A percentile compares a stretch with the other conserved stretches of the same genome.
These are phyloP conservation scores for Julus scandinavius DNA, from an alignment of 2,888 invertebrate genomes.

Conservation along the genomic window DNA sequence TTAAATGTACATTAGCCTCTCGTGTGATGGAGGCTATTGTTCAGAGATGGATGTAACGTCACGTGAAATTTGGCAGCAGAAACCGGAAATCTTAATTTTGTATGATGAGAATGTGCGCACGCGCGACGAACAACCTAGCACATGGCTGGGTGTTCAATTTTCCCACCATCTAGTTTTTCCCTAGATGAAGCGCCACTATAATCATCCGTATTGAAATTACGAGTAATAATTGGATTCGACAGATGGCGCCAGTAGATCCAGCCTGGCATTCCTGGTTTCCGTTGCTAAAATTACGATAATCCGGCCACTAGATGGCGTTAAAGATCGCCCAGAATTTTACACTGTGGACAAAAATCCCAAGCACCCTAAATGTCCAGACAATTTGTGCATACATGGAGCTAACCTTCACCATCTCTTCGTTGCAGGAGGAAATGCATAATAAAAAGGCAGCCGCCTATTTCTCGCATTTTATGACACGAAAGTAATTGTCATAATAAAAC, in stretches of 20 bases:
- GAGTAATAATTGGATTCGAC: neutral
- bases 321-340: neutral
- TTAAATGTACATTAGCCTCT: too few species aligned
- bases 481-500: constrained; percentile 40
- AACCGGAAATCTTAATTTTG: too few species aligned
- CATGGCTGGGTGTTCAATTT: neutral
- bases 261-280: neutral
- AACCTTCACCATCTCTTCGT: constrained; percentile 22
- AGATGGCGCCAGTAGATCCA: neutral
- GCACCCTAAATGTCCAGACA: neutral
- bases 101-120: too few species aligned
- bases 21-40: too few species aligned
- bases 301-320: neutral
- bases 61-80: too few species aligned
- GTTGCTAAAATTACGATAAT: neutral
- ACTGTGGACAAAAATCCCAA: neutral
- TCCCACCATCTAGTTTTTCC: neutral
- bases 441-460: constrained; percentile 14
- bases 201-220: neutral
- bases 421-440: constrained; percentile 12
- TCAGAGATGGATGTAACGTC: too few species aligned
- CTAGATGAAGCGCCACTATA: neutral
- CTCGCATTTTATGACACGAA: constrained; percentile 16
- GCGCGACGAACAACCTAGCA: too few species aligned
- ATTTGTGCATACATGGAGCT: neutral